phyloP scores from a whole-genome alignment of 2,797 vertebrate species.

The Halcyon badia region DNA sequence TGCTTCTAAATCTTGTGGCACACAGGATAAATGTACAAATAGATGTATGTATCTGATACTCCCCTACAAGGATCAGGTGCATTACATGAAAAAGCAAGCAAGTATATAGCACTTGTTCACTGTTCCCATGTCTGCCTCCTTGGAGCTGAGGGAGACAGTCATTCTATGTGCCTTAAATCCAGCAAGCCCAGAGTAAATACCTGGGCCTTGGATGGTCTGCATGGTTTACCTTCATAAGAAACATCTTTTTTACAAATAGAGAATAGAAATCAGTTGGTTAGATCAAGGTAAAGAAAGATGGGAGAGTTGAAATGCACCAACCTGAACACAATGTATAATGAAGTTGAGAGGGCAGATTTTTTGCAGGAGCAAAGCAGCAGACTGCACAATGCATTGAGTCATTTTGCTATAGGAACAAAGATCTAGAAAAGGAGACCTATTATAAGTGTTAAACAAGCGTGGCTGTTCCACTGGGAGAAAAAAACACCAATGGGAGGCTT shows the following conservation, averaged over 20 bases:
- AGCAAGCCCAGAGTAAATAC: background rate
- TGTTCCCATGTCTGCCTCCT: background rate
- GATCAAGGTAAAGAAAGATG: background rate
- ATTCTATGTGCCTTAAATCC: background rate
- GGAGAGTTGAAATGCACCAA: background rate
- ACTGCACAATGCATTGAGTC: background rate
- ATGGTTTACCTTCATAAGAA: background rate
- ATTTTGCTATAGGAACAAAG: background rate
- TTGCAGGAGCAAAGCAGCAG: background rate
- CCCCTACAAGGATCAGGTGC: too few species aligned
- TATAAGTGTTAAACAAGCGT: background rate
- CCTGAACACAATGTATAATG: background rate
- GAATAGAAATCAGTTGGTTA: background rate
- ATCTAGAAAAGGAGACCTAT: background rate
- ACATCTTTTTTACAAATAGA: background rate
- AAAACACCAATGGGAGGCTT: background rate
- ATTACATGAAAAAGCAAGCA: too few species aligned
- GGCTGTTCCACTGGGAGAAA: background rate
- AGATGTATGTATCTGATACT: background rate
- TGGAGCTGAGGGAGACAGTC: background rate
- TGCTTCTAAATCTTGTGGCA: background rate
- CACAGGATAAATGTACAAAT: background rate
- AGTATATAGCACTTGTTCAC: rapidly evolving
- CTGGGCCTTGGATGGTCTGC: background rate
- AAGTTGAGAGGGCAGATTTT: background rate